Conservation (phyloP, 2,113 vertebrate species). For the Nycticebus coucang region DNA sequence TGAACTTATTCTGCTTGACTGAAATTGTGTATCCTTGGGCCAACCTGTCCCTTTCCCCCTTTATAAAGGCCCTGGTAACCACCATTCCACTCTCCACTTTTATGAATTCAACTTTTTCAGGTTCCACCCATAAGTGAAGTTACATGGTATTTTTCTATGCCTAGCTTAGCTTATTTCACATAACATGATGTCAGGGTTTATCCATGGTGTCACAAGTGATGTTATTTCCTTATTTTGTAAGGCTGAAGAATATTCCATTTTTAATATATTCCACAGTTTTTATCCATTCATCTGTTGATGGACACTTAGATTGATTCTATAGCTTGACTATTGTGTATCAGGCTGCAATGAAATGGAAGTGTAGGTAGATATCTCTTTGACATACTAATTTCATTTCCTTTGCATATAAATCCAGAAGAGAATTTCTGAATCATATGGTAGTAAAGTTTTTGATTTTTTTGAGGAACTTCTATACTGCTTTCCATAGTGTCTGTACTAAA, state of each 20-base stretch:
- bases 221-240: background rate
- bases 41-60: background rate
- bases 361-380: background rate
- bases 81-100: background rate
- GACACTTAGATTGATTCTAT: background rate
- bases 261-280: background rate
- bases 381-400: background rate
- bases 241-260: background rate
- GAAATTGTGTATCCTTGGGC: background rate
- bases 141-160: background rate
- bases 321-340: background rate
- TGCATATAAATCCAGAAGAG: background rate
- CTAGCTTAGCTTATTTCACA: background rate
- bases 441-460: background rate
- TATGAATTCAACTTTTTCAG: background rate
- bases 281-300: background rate
- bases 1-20: background rate
- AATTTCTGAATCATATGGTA: background rate
- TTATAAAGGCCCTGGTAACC: background rate
- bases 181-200: background rate
- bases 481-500: background rate
- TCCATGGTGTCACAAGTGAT: background rate
- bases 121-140: background rate
- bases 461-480: background rate
- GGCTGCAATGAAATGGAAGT: background rate